Evolutionary conservation across 2,113 vertebrate genomes (phyloP), one percentile per base, ranked within the genome.

Genomic region (Pungitius pungitius): DNA sequence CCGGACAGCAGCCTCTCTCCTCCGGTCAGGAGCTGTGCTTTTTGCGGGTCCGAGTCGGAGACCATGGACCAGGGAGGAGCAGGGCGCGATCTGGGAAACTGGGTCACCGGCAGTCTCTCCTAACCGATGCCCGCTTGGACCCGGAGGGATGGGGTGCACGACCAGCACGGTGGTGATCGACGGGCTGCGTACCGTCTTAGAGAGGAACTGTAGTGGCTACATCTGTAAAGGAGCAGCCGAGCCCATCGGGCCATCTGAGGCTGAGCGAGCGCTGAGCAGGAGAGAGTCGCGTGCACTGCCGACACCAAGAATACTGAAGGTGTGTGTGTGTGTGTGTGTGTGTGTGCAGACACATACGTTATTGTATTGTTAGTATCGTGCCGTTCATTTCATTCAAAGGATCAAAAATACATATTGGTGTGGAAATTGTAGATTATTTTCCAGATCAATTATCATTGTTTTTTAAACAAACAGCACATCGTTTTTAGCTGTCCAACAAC

Each of bases 141-240:
- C 81, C 87, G 91, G 83, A 93, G 95, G 91, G 85, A 99, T 99
- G 97, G 97, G 97, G 90, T 98, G 97, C 94, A 96, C 95, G 83
- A 95, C 96, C 85, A 98, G 97, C 61, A 91, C 97, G 43, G 92
- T 96, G 87, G 94, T 98, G 82, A 94, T 97, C 85, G 96, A 97
- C 90, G 96, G 96, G 84, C 95, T 99, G 88, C 95, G 96, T 60
- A 96, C 95, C 0, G 95, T 95, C 65, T 92, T 98, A 80, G 95
- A 97, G 85, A 96, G 96, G 89, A 98, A 97, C 93, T 99, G 96
- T 93, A 95, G 95, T 81, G 95, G 95, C 86, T 96, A 97, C 90
- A 95, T 96, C 90, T 96, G 96, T 91, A 95, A 96, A 80, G 94
- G 95, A 80, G 92, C 94, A 87, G 93, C 93, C 17, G 96, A 97